These are phyloP conservation scores for Caenorhabditis zanzibari DNA, from an alignment of 2,888 invertebrate species.

Conservation along the genomic window DNA sequence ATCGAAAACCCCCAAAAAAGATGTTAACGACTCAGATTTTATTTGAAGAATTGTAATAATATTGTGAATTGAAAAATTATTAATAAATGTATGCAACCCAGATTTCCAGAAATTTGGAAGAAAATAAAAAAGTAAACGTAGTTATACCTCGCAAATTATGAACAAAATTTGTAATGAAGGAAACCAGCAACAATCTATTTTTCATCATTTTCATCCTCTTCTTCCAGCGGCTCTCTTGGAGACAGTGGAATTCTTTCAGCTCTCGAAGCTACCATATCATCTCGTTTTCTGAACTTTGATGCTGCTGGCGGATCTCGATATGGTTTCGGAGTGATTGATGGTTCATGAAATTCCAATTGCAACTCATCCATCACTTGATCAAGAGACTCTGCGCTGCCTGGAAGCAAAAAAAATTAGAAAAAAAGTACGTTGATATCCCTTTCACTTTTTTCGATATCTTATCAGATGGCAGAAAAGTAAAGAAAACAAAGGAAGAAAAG, in stretches of 20 bases:
- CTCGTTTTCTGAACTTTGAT: slow-evolving; percentile 16
- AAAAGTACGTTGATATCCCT: background rate
- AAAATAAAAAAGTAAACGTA: background rate
- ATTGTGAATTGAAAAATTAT: slow-evolving; percentile 20
- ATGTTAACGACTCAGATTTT: slow-evolving; percentile 38
- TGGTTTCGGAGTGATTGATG: slow-evolving; percentile 57
- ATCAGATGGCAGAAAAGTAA: background rate
- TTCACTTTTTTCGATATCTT: background rate
- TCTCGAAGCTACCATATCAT: slow-evolving; percentile 26
- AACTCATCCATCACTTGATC: slow-evolving; percentile 67
- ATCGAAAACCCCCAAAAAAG: slow-evolving; percentile 5
- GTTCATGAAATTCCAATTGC: slow-evolving; percentile 51
- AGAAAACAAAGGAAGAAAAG: slow-evolving; percentile 6
- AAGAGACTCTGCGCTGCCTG: slow-evolving; percentile 60
- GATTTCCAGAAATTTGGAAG: background rate
- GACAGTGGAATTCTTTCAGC: slow-evolving; percentile 46
- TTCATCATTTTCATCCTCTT: slow-evolving; percentile 48
- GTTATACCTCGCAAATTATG: slow-evolving; percentile 3
- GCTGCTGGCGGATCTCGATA: slow-evolving; percentile 39
- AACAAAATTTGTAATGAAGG: background rate
- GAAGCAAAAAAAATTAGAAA: background rate
- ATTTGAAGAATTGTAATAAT: slow-evolving; percentile 28
- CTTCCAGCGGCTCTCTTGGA: slow-evolving; percentile 30
- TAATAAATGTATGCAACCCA: slow-evolving; percentile 29
- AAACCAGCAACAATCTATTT: too few relatives aligned